Conservation (phyloP, 1,140 invertebrate species). For the Branchinecta lindahli region DNA sequence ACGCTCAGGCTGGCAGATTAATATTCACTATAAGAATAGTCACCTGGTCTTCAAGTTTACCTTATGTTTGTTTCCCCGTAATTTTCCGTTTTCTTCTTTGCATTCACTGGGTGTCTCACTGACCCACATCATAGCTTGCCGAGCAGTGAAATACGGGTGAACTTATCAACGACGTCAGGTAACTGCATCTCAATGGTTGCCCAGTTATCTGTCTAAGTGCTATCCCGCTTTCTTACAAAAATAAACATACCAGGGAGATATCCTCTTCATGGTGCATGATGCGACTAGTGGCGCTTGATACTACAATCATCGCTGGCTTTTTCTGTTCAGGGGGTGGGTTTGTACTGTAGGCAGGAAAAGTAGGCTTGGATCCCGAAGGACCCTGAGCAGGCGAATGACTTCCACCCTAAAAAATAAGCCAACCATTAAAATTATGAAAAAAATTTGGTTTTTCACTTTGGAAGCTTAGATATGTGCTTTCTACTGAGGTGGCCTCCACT, state of each 20-base stretch:
- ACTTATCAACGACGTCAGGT: too few relatives aligned
- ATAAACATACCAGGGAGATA: slow-evolving; percentile 53
- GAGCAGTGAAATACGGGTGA: too few relatives aligned
- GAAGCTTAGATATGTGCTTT: too few relatives aligned
- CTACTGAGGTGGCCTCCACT: too few relatives aligned
- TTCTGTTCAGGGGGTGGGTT: slow-evolving; percentile 32
- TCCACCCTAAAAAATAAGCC: not conserved
- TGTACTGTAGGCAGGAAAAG: slow-evolving; percentile 25
- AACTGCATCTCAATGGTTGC: not conserved
- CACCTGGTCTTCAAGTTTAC: too few relatives aligned
- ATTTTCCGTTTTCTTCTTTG: too few relatives aligned
- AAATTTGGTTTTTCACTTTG: not conserved
- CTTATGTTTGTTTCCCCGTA: too few relatives aligned
- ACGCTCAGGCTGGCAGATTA: too few relatives aligned
- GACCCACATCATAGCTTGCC: too few relatives aligned
- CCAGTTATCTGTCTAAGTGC: not conserved
- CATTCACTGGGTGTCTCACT: too few relatives aligned
- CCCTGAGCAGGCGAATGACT: not conserved
- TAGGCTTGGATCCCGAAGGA: slow-evolving; percentile 25
- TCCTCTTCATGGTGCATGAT: slow-evolving; percentile 90
- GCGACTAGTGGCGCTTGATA: slow-evolving; percentile 67
- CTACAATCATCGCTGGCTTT: slow-evolving; percentile 54
- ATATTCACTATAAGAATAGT: too few relatives aligned
- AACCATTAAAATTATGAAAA: too few relatives aligned
- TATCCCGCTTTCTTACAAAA: not conserved